Evolutionary conservation across 2,797 vertebrate genomes (phyloP).

Genomic region (Poeciliopsis infans): DNA sequence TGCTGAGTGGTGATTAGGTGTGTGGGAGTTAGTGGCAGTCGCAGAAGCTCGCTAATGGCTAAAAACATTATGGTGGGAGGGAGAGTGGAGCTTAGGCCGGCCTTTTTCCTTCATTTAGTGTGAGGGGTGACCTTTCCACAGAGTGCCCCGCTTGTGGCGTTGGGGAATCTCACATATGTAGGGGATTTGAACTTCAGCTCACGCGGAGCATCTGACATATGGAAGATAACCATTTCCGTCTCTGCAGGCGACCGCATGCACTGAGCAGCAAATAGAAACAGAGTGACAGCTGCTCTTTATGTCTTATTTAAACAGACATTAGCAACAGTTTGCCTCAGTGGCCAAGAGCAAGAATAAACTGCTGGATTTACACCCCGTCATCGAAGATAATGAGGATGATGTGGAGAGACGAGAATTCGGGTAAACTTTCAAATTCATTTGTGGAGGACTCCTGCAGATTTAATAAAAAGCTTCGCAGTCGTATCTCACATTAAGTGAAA

Average conservation of each 20-base stretch:
- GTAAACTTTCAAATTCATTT: not conserved
- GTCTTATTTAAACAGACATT: constrained; percentile 34
- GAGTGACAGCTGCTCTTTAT: not conserved
- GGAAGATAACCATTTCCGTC: constrained; percentile 49
- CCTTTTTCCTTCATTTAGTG: constrained; percentile 35
- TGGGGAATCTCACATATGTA: constrained; percentile 27
- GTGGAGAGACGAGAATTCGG: not conserved
- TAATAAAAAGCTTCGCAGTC: not conserved
- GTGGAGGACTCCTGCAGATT: not conserved
- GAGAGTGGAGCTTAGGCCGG: not conserved
- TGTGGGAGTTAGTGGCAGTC: constrained; percentile 49
- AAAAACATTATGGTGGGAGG: constrained; percentile 20
- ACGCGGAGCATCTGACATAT: constrained; percentile 55
- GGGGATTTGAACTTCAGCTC: constrained; percentile 54
- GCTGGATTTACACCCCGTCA: not conserved
- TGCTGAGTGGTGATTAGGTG: constrained; percentile 58
- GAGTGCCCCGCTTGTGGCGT: constrained; percentile 36
- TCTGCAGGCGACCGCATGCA: constrained; percentile 23
- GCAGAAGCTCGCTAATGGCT: constrained; percentile 21
- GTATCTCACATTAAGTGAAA: not conserved
- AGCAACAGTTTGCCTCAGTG: not conserved
- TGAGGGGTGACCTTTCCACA: constrained; percentile 62
- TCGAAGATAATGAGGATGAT: not conserved
- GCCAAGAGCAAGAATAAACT: not conserved
- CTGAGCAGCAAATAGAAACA: constrained; percentile 10